phyloP scores from a whole-genome alignment of 2,797 vertebrate genomes.

The Danio aesculapii region DNA sequence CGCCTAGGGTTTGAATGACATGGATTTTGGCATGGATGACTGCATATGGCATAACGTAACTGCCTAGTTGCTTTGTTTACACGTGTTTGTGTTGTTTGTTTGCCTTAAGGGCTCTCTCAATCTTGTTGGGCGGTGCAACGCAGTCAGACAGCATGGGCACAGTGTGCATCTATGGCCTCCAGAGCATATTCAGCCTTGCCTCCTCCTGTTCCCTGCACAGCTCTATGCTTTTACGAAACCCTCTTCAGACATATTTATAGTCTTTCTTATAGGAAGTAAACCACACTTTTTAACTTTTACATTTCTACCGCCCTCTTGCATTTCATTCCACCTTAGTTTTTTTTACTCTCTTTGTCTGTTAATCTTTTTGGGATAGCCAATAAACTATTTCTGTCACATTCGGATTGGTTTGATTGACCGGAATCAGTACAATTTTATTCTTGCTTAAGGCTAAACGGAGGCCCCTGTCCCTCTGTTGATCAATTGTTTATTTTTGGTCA shows the following conservation, averaged over 20 bases:
- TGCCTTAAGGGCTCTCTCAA: not conserved
- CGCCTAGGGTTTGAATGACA: constrained; percentile 43
- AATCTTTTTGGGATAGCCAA: constrained; percentile 37
- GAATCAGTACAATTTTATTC: constrained; percentile 45
- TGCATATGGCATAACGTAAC: constrained; percentile 32
- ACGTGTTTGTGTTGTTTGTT: constrained; percentile 37
- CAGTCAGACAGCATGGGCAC: constrained; percentile 45
- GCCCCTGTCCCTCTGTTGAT: constrained; percentile 51
- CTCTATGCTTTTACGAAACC: constrained; percentile 20
- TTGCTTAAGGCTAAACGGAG: constrained; percentile 62
- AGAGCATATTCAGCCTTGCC: constrained; percentile 34
- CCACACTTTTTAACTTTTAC: constrained; percentile 2
- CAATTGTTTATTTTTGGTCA: constrained; percentile 63
- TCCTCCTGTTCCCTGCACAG: constrained; percentile 17
- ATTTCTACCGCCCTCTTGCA: constrained; percentile 5
- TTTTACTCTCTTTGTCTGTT: not conserved
- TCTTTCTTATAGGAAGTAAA: constrained; percentile 1
- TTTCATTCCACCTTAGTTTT: constrained; percentile 15
- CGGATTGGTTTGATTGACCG: constrained; percentile 45
- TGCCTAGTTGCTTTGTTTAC: constrained; percentile 48
- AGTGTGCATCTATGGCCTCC: constrained; percentile 30
- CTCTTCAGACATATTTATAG: constrained; percentile 53
- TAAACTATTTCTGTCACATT: constrained; percentile 11
- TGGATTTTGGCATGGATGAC: constrained; percentile 44
- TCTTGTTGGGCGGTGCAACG: not conserved